phyloP scores from a whole-genome alignment of 53 echinoderm and acorn worm species.

The Echinometra lucunter region DNA sequence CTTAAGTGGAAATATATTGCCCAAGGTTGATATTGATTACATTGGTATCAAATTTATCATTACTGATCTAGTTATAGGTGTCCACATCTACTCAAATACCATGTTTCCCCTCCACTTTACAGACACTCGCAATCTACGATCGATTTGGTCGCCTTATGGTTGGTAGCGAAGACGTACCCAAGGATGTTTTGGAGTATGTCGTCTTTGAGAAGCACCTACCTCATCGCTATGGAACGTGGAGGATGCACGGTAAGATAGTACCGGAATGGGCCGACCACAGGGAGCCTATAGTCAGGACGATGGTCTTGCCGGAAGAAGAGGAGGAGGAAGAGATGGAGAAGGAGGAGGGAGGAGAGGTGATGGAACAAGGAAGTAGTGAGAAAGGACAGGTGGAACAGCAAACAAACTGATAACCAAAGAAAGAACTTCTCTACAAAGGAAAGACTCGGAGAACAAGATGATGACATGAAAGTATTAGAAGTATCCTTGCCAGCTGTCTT shows the following conservation, averaged over 20 bases:
- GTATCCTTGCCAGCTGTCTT: not conserved
- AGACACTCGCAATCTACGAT: conserved; percentile 97
- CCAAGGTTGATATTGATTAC: too few species aligned
- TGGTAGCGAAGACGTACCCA: conserved; percentile 91
- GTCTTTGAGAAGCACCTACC: conserved; percentile 96
- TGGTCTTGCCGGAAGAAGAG: conserved; percentile 75
- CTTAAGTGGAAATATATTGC: too few species aligned
- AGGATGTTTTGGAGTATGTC: conserved; percentile 94
- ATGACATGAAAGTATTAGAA: not conserved
- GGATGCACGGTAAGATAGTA: conserved; percentile 92
- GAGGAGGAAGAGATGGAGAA: conserved; percentile 70
- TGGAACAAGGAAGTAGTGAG: not conserved
- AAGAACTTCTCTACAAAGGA: not conserved
- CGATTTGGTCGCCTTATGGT: conserved; percentile 94
- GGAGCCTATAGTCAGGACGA: conserved; percentile 87
- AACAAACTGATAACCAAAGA: not conserved
- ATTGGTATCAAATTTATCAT: not conserved
- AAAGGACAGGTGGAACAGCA: conserved; percentile 9
- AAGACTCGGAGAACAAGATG: not conserved
- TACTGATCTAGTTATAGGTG: not conserved
- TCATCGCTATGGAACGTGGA: conserved; percentile 89
- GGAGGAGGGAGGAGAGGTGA: conserved; percentile 59
- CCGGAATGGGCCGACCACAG: conserved; percentile 84
- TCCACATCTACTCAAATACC: not conserved
- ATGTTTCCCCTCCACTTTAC: conserved; percentile 6